Evolutionary conservation across 2,113 vertebrate genomes (phyloP).

Genomic region (Neolamprologus toae): DNA sequence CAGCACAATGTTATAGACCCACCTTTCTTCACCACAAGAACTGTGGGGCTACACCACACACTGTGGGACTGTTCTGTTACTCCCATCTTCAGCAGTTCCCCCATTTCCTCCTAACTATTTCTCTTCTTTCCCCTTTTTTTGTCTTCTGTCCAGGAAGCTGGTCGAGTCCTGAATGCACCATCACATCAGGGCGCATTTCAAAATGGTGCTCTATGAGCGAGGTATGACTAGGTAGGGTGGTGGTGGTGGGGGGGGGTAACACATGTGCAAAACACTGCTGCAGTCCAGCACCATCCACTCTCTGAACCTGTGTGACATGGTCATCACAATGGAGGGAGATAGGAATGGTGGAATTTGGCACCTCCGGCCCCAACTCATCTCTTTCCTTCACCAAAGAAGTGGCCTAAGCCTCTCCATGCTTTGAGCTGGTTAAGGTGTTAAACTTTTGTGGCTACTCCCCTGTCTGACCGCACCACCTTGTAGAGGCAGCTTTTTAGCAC

Average conservation of each 20-base stretch:
- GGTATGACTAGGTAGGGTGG: not conserved
- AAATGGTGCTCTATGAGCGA: not conserved
- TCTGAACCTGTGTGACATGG: not conserved
- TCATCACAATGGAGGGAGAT: not conserved
- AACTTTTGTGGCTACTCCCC: not conserved
- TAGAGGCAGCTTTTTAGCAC: not conserved
- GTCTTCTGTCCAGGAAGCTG: not conserved
- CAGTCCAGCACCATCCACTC: not conserved
- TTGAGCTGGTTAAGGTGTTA: not conserved
- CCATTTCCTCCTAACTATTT: not conserved
- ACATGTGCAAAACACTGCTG: not conserved
- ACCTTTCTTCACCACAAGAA: not conserved
- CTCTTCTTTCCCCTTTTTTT: not conserved
- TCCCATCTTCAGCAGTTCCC: not conserved
- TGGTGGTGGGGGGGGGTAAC: no score
- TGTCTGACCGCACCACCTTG: not conserved
- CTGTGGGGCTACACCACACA: not conserved
- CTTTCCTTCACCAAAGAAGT: not conserved
- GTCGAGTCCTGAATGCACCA: not conserved
- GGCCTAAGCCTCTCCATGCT: not conserved
- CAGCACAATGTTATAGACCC: not conserved
- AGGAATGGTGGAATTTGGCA: not conserved
- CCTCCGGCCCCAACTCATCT: not conserved
- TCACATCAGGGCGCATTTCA: not conserved
- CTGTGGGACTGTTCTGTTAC: not conserved